These are phyloP conservation scores for Morelia viridis DNA, from an alignment of 2,797 vertebrate genomes.

Conservation along the genomic window DNA sequence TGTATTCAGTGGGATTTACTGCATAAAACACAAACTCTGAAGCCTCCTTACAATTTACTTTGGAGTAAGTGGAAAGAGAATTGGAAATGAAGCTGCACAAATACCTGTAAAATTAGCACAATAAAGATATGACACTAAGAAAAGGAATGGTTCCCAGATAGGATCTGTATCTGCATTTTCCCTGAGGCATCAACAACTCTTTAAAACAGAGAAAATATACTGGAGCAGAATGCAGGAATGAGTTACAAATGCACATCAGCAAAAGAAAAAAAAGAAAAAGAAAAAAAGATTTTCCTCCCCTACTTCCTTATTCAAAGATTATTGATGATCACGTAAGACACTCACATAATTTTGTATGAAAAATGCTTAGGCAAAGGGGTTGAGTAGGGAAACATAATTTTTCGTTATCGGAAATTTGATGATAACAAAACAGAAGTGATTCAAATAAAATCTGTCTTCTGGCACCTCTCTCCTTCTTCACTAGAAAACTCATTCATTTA, in stretches of 20 bases:
- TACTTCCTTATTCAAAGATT: conserved; percentile 9
- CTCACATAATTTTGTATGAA: background rate
- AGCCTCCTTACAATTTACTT: background rate
- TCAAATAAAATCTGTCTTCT: background rate
- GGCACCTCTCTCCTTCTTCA: background rate
- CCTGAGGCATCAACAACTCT: conserved; percentile 44
- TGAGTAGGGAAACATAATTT: background rate
- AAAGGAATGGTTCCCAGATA: conserved; percentile 37
- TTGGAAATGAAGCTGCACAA: conserved; percentile 14
- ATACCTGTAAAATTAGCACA: conserved; percentile 45
- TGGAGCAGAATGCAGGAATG: background rate
- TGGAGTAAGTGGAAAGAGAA: background rate
- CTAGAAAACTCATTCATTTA: background rate
- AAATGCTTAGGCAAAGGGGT: background rate
- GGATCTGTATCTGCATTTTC: conserved; percentile 46
- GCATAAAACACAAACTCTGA: background rate
- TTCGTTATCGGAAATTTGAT: background rate
- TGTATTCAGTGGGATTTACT: background rate
- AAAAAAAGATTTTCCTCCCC: background rate
- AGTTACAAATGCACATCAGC: background rate
- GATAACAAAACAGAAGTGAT: conserved; percentile 5
- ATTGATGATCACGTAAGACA: background rate
- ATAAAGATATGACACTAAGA: conserved; percentile 27
- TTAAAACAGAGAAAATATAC: conserved; percentile 14
- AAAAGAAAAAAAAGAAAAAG: background rate